These are phyloP conservation scores for Semnornis frantzii DNA, from an alignment of 2,113 vertebrate species.

Conservation along the genomic window DNA sequence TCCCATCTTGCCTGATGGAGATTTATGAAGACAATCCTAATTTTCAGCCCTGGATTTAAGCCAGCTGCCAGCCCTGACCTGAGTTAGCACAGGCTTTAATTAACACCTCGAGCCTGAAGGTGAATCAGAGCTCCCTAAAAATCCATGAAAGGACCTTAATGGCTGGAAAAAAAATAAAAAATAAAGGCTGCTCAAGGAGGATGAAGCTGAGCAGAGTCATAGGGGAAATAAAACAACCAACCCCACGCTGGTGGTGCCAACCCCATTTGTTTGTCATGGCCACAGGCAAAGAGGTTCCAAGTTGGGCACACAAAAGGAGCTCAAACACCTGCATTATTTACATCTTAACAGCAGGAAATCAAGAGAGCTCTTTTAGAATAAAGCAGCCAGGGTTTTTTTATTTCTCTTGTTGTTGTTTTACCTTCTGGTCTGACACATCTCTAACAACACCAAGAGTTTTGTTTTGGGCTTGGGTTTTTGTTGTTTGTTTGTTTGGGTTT, in stretches of 20 bases:
- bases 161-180: neutral
- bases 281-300: neutral
- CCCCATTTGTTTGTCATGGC: neutral
- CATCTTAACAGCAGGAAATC: neutral
- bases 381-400: neutral
- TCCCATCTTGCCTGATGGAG: neutral
- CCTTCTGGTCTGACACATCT: neutral
- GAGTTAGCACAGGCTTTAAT: neutral
- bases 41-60: neutral
- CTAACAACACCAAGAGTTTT: neutral
- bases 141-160: neutral
- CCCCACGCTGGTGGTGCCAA: fast-evolving
- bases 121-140: neutral
- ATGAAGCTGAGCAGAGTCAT: neutral
- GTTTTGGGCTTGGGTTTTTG: neutral
- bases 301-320: neutral
- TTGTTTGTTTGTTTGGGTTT: neutral
- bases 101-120: fast-evolving
- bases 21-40: neutral
- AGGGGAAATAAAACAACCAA: neutral
- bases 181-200: neutral
- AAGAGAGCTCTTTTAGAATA: neutral
- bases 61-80: neutral
- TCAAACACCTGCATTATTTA: neutral
- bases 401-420: neutral